These are phyloP conservation scores for Megalopta genalis DNA, from an alignment of 1,140 invertebrate species.

Conservation along the genomic window DNA sequence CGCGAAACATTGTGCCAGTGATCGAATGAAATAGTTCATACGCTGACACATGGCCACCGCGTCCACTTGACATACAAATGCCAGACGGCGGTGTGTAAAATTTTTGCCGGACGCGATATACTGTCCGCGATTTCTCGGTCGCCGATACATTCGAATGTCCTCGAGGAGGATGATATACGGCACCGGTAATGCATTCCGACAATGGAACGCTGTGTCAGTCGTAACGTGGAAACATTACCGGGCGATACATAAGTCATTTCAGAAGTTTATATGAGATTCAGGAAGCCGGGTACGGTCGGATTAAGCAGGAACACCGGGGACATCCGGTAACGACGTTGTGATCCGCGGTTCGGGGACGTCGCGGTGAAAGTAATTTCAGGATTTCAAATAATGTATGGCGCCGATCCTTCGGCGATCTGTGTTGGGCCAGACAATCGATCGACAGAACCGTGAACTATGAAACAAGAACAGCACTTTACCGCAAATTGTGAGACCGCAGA, in stretches of 20 bases:
- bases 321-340: not conserved
- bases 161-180: conserved; percentile 24
- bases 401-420: conserved; percentile 17
- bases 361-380: conserved; percentile 47
- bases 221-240: conserved; percentile 6
- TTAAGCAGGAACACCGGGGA: conserved; percentile 19
- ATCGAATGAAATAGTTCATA: not conserved
- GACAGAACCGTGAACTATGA: not conserved
- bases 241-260: conserved; percentile 31
- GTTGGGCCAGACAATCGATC: conserved; percentile 15
- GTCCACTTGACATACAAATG: conserved; percentile 3
- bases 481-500: not conserved
- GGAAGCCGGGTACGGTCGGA: not conserved
- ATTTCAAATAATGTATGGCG: conserved; percentile 54
- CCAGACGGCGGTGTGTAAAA: not conserved
- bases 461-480: not conserved
- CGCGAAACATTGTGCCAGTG: not conserved
- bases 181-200: conserved; percentile 22
- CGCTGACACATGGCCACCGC: too few relatives aligned
- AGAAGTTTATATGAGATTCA: conserved; percentile 26
- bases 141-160: conserved; percentile 13
- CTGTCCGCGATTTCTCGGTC: not conserved
- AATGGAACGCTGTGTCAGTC: conserved; percentile 4
- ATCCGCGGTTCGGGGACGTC: too few relatives aligned
- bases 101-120: not conserved